Percentiles rank a stretch among this genome's conserved stretches.
These are phyloP conservation scores for Lepidocyrtinus sp. DNA, from an alignment of 2,888 invertebrate species.

Conservation along the genomic window DNA sequence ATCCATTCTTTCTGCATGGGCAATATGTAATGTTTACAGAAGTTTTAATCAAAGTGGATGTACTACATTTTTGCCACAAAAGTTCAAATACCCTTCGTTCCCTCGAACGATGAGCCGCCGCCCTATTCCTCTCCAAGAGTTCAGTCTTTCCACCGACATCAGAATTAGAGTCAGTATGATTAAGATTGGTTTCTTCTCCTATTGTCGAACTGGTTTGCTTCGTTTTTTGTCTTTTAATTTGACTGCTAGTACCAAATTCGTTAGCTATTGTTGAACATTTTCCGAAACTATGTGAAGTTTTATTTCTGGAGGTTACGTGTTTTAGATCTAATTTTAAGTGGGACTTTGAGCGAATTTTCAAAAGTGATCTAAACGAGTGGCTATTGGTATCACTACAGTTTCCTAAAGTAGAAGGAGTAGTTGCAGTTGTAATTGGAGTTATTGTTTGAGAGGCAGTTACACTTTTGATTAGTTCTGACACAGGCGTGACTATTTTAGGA, in stretches of 20 bases:
- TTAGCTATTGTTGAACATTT: too few species aligned
- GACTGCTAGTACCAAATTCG: too few species aligned
- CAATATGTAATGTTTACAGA: not conserved
- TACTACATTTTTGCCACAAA: not conserved
- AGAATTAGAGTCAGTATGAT: too few species aligned
- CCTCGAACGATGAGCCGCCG: constrained; percentile 75
- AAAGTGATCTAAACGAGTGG: not conserved
- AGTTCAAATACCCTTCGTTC: constrained; percentile 73
- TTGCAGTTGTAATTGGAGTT: too few species aligned
- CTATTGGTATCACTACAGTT: not conserved
- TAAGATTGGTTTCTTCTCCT: too few species aligned
- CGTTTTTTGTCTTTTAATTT: too few species aligned
- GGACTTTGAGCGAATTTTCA: constrained; percentile 40
- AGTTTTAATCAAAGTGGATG: not conserved
- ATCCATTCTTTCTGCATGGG: constrained; percentile 67
- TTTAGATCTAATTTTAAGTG: constrained; percentile 53
- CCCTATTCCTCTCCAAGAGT: constrained; percentile 71
- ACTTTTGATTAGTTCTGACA: constrained; percentile 5
- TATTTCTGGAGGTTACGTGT: constrained; percentile 28
- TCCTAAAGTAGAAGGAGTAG: not conserved
- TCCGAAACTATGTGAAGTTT: too few species aligned
- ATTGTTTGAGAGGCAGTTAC: too few species aligned
- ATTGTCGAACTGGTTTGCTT: too few species aligned
- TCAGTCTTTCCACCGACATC: constrained; percentile 51
- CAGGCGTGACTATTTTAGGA: constrained; percentile 12